Evolutionary conservation across 1,140 invertebrate species (phyloP).

Genomic region (Drosophila sproati): DNA sequence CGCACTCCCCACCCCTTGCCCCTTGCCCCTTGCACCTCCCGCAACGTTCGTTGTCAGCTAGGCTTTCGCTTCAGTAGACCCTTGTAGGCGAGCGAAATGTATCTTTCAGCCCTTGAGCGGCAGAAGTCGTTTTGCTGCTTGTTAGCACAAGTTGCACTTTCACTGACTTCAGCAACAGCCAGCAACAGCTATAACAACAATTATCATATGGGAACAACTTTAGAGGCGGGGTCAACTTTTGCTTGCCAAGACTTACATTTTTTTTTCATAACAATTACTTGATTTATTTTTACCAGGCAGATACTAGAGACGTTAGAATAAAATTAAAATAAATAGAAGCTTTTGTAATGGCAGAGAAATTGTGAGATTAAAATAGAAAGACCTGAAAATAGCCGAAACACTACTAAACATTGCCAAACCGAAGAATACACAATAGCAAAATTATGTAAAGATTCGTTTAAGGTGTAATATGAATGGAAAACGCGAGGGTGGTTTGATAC

Average conservation of each 20-base stretch:
- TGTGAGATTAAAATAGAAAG: neutral
- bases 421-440: too few relatives aligned
- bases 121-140: slow-evolving; percentile 50
- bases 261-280: slow-evolving; percentile 15
- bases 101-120: slow-evolving; percentile 47
- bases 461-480: too few relatives aligned
- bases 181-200: slow-evolving; percentile 11
- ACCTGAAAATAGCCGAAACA: neutral
- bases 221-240: slow-evolving; percentile 15
- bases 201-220: slow-evolving; percentile 13
- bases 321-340: slow-evolving; percentile 7
- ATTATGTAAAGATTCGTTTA: too few relatives aligned
- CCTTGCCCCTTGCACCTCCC: neutral
- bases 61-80: slow-evolving; percentile 51
- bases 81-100: slow-evolving; percentile 54
- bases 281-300: slow-evolving; percentile 13
- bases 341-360: neutral
- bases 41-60: slow-evolving; percentile 32
- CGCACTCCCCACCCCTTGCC: neutral
- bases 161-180: slow-evolving; percentile 53
- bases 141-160: slow-evolving; percentile 71
- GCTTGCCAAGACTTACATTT: neutral
- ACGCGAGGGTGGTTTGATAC: too few relatives aligned
- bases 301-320: slow-evolving; percentile 1
- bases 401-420: too few relatives aligned